Conservation (phyloP, 1,140 invertebrate genomes). For the Aethina tumida region DNA sequence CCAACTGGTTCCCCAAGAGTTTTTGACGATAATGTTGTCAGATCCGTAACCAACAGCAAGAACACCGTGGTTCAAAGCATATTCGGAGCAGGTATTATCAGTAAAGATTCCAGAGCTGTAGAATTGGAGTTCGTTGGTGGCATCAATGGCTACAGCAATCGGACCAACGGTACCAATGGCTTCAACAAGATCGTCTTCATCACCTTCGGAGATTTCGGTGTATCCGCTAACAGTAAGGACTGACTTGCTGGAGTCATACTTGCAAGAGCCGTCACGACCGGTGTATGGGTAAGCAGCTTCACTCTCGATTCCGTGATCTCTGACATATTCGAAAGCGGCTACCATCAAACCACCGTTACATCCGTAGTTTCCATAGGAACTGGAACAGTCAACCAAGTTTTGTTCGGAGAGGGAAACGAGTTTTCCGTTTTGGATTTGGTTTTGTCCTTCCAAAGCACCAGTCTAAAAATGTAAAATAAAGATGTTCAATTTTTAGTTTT, state of each 20-base stretch:
- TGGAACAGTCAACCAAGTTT: slow-evolving; percentile 91
- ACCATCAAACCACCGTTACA: slow-evolving; percentile 58
- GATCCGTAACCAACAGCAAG: slow-evolving; percentile 77
- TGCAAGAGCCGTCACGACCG: slow-evolving; percentile 28
- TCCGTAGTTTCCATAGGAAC: slow-evolving; percentile 55
- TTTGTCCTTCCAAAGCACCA: slow-evolving; percentile 88
- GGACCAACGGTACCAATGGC: slow-evolving; percentile 75
- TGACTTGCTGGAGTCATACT: not conserved
- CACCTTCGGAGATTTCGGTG: slow-evolving; percentile 49
- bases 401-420: slow-evolving; percentile 91
- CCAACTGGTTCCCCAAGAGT: slow-evolving; percentile 45
- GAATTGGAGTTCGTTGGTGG: slow-evolving; percentile 60
- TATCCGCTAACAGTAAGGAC: slow-evolving; percentile 23
- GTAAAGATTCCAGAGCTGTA: slow-evolving; percentile 42
- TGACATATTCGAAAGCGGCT: slow-evolving; percentile 50
- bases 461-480: slow-evolving; percentile 58
- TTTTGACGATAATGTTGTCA: slow-evolving; percentile 46
- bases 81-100: slow-evolving; percentile 38
- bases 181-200: slow-evolving; percentile 56
- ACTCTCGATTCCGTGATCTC: slow-evolving; percentile 56
- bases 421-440: slow-evolving; percentile 71
- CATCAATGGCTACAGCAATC: slow-evolving; percentile 83
- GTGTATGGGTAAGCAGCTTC: slow-evolving; percentile 51
- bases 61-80: slow-evolving; percentile 65
- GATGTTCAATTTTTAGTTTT: too few species aligned